Conservation (phyloP, 53 echinoderm and acorn worm genomes). For the Temnopleurus reevesii region DNA sequence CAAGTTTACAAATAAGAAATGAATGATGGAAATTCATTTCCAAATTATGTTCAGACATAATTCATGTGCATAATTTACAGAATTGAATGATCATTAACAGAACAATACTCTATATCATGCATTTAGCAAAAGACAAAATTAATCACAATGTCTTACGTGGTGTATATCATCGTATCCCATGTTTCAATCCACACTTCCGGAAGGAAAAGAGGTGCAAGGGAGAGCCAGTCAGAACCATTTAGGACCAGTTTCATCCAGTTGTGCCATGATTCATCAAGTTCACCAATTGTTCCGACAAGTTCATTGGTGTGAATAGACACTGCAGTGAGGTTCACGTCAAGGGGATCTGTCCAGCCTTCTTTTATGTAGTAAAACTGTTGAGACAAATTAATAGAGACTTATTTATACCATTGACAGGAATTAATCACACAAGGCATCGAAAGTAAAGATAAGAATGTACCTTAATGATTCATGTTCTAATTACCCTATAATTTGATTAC, state of each 20-base stretch:
- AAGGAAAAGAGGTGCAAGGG: not conserved
- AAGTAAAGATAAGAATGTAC: too few relatives aligned
- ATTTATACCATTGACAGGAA: too few relatives aligned
- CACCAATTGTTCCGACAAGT: not conserved
- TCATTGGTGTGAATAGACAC: not conserved
- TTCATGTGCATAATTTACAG: too few relatives aligned
- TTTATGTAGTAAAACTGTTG: not conserved
- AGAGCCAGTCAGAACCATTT: slow-evolving; percentile 16
- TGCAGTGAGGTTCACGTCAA: not conserved
- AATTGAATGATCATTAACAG: too few relatives aligned
- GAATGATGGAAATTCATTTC: too few relatives aligned
- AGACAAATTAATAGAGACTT: not conserved
- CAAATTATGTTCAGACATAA: too few relatives aligned
- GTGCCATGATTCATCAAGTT: not conserved
- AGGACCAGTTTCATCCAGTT: slow-evolving; percentile 16
- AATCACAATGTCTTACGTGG: not conserved
- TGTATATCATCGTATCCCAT: not conserved
- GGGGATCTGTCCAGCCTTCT: not conserved
- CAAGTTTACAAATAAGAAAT: too few relatives aligned
- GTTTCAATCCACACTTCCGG: not conserved
- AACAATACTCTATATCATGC: too few relatives aligned
- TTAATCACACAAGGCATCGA: too few relatives aligned
- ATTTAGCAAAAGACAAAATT: too few relatives aligned
- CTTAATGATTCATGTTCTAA: too few relatives aligned
- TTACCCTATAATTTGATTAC: too few relatives aligned